These are phyloP conservation scores for Catocala sponsa DNA, from an alignment of 2,888 invertebrate species.

Conservation along the genomic window DNA sequence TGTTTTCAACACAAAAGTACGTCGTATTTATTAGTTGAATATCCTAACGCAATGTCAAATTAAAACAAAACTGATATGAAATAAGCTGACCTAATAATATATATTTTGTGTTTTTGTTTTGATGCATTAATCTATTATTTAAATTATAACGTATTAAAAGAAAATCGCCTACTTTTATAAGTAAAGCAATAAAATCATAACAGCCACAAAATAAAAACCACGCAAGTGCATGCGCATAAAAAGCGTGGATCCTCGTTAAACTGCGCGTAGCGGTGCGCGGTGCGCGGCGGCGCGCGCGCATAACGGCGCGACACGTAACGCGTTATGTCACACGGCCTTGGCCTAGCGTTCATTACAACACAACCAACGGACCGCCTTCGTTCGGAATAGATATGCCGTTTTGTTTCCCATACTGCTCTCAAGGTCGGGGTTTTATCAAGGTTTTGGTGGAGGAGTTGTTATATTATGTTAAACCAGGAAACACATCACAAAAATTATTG, in stretches of 20 bases:
- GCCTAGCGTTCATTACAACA: slow-evolving; percentile 76
- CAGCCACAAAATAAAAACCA: slow-evolving; percentile 22
- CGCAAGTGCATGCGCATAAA: slow-evolving; percentile 40
- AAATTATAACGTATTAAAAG: no score
- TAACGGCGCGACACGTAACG: slow-evolving; percentile 60
- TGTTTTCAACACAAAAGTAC: no score
- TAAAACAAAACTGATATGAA: no score
- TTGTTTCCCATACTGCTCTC: slow-evolving; percentile 49
- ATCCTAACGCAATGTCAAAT: no score
- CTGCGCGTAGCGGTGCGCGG: slow-evolving; percentile 41
- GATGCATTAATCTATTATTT: no score
- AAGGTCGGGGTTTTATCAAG: slow-evolving; percentile 47
- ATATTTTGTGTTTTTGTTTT: no score
- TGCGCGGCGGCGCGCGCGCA: slow-evolving; percentile 39
- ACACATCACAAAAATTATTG: background rate
- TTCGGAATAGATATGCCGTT: slow-evolving; percentile 57
- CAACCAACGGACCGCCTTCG: slow-evolving; percentile 62
- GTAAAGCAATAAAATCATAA: background rate
- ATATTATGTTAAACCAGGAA: background rate
- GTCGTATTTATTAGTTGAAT: no score
- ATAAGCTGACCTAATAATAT: no score
- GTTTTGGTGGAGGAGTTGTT: slow-evolving; percentile 8
- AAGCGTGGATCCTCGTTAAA: slow-evolving; percentile 48
- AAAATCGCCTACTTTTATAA: no score
- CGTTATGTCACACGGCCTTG: slow-evolving; percentile 79